Conservation (phyloP, 2,797 vertebrate genomes). For the Spatula clypeata region DNA sequence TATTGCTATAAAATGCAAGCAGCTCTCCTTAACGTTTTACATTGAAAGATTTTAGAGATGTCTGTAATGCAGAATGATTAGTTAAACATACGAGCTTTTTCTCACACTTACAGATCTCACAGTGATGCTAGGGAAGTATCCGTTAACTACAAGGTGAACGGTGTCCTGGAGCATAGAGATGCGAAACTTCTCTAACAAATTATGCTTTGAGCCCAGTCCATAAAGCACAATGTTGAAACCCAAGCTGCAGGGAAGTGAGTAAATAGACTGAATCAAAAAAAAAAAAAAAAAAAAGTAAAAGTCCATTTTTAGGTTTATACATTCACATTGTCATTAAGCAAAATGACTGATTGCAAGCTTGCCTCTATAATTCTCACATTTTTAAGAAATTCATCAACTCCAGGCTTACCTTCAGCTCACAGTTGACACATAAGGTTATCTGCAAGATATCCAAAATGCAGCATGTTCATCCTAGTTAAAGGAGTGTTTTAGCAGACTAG, state of each 20-base stretch:
- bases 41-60: neutral
- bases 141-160: constrained; percentile 95
- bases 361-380: neutral
- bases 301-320: neutral
- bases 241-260: constrained; percentile 83
- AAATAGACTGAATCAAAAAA: constrained; percentile 37
- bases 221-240: constrained; percentile 95
- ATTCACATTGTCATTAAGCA: neutral
- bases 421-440: neutral
- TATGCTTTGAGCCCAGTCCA: constrained; percentile 95
- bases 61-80: neutral
- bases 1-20: neutral
- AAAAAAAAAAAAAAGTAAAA: neutral
- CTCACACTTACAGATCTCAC: constrained; percentile 91
- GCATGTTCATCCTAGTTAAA: neutral
- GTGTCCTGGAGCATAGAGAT: constrained; percentile 86
- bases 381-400: neutral
- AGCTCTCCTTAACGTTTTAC: neutral
- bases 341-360: neutral
- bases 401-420: neutral
- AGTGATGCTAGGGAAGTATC: constrained; percentile 96
- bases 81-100: constrained; percentile 25
- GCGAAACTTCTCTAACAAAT: constrained; percentile 94
- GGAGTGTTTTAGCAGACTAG: neutral
- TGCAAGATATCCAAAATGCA: neutral